Conservation (phyloP, 2,113 vertebrate species). For the Okapia johnstoni region DNA sequence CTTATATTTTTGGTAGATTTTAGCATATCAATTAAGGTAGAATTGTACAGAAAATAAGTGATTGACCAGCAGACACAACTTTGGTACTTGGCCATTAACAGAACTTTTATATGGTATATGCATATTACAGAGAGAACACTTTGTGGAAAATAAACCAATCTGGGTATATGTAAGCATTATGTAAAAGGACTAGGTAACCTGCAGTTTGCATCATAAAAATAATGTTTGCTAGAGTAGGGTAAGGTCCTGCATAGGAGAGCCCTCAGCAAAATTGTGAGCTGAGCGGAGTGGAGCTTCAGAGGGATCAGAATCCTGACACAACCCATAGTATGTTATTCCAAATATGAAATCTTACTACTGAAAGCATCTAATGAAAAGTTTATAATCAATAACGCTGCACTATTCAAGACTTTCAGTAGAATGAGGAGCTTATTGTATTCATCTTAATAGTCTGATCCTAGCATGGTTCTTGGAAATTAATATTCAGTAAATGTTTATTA, state of each 20-base stretch:
- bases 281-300: background rate
- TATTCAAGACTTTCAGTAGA: background rate
- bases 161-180: background rate
- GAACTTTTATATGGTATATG: background rate
- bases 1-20: conserved; percentile 21
- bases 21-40: background rate
- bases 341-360: background rate
- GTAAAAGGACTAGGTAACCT: background rate
- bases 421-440: background rate
- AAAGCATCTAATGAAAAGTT: background rate
- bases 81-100: background rate
- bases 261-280: background rate
- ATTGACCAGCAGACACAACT: background rate
- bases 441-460: background rate
- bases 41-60: background rate
- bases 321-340: background rate
- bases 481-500: background rate
- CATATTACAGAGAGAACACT: background rate
- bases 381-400: background rate
- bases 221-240: background rate
- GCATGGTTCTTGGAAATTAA: background rate
- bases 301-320: background rate
- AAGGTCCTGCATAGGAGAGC: background rate
- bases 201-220: background rate
- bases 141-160: conserved; percentile 4